Evolutionary conservation across 1,140 invertebrate genomes (phyloP), one percentile per base, ranked within the genome.

Genomic region (Lepidurus packardi): DNA sequence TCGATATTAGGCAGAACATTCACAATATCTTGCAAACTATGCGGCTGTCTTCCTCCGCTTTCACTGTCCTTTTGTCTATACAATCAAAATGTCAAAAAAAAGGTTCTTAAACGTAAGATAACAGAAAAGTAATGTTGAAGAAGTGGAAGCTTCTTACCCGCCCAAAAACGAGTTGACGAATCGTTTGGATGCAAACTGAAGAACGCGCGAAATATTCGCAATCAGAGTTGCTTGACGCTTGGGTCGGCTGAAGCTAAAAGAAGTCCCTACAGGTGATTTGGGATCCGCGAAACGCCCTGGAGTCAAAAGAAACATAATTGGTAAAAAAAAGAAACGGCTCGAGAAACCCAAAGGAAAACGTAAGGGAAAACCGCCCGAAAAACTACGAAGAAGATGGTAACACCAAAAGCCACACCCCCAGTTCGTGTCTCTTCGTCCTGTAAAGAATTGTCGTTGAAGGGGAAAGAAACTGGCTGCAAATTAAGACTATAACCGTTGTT

Each of bases 201-300:
- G 83, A 43, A 89, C 81, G 43, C 88, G 82, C 7, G 88, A 89
- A 13, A 86, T 85, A 80, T 89, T 89, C 16, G 87, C 85, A 43
- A 89, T 87, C 78, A 85, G 81, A 47, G 85, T 82, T 7, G 88
- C 84, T 82, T 89, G 87, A 16, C 85, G 78, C 79, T 88, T 89
- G 4, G 87, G 87, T 53, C 87, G 81, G 76, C 85, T 84, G 80
- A 88, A 87, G 13, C 85, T 86, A 74, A 85, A 88, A 16, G 85
- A 85, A 24, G 85, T 86, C 44, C 86, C 86, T 65, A 84, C 82
- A 1, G 87, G 85, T 44, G 87, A 88, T 41, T 84, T 84, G 11
- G 85, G 85, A 81, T 87, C 85, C 6, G 86, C 87, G 45, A 83
- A 83, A 45, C 83, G 80, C 80, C 84, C 85, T 85, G 81, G 9